Base-by-base conservation (phyloP, 2,797 vertebrate genomes). In the Acipenser ruthenus region DNA sequence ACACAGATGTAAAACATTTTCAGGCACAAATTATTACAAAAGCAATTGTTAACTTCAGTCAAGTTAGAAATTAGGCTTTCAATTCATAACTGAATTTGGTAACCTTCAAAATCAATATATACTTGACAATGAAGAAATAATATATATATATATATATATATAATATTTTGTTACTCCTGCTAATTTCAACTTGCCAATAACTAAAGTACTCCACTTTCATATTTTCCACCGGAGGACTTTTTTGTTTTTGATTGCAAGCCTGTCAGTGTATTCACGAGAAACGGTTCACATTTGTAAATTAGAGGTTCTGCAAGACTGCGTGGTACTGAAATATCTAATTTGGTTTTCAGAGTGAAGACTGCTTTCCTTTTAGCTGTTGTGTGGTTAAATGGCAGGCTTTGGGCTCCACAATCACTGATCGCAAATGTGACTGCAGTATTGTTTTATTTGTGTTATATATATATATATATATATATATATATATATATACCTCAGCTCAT, bases 261-360 rank as follows among this genome's bases (percentile, higher is more conserved):
- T 65, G 60, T 71, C 49, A 83, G 69, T 69, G 73, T 62, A 67
- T 81, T 84, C 70, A 74, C 71, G 72, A 68, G 79, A 85, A 81
- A 79, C 78, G 69, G 70, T 70, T 72, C 72, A 78, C 82, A 79
- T 62, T 75, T 77, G 79, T 67, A 77, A 83, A 82, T 82, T 76
- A 82, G 81, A 81, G 69, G 70, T 75, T 77, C 74, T 80, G 83
- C 77, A 79, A 72, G 82, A 83, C 79, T 82, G 74, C 71, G 74
- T 79, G 72, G 77, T 68, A 64, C 65, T 78, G 69, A 72, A 82
- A 75, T 59, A 75, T 79, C 77, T 78, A 84, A 85, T 83, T 84
- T 87, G 73, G 80, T 80, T 80, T 83, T 78, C 78, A 82, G 80
- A 77, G 77, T 73, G 80, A 82, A 69, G 60, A 70, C 77, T 82